A percentile compares a stretch with the other conserved stretches of the same genome.
Evolutionary conservation across 2,888 invertebrate species (phyloP).

Genomic region (Eumerus sabulonum): DNA sequence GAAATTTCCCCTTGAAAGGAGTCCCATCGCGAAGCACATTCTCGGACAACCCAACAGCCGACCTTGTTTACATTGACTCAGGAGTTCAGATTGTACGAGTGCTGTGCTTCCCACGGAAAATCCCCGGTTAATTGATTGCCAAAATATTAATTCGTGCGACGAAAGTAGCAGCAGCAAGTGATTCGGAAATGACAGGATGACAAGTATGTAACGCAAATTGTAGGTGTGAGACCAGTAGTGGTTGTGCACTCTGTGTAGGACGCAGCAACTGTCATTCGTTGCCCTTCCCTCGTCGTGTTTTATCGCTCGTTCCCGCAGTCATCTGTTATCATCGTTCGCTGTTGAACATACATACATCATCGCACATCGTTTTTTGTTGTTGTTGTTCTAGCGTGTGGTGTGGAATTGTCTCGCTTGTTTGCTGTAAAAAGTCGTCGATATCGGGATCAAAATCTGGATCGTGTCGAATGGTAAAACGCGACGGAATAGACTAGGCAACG

Average conservation of each 20-base stretch:
- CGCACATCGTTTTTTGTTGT: conserved; percentile 17
- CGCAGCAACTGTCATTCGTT: conserved; percentile 32
- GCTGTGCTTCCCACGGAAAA: not conserved
- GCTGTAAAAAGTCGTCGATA: conserved; percentile 1
- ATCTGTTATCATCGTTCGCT: conserved; percentile 58
- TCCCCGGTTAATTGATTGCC: not conserved
- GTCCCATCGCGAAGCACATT: too few species aligned
- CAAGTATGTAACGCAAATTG: conserved; percentile 32
- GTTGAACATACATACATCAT: conserved; percentile 40
- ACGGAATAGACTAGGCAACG: conserved; percentile 27
- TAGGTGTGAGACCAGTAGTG: conserved; percentile 23
- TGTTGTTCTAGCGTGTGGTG: conserved; percentile 15
- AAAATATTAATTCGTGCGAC: conserved; percentile 8
- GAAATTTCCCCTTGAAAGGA: too few species aligned
- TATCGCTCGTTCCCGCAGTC: conserved; percentile 30
- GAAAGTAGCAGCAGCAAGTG: not conserved
- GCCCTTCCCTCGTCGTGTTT: conserved; percentile 9
- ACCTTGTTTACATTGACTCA: conserved; percentile 43
- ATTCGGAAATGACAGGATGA: conserved; percentile 36
- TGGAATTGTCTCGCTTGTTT: conserved; percentile 13
- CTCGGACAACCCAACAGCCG: too few species aligned
- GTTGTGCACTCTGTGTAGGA: conserved; percentile 15
- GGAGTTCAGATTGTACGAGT: conserved; percentile 1
- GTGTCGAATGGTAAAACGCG: conserved; percentile 50
- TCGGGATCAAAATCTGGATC: not conserved